Percentiles rank a stretch among this genome's conserved stretches.
These are phyloP conservation scores for Remorina albescens DNA, from an alignment of 2,797 vertebrate genomes.

Conservation along the genomic window DNA sequence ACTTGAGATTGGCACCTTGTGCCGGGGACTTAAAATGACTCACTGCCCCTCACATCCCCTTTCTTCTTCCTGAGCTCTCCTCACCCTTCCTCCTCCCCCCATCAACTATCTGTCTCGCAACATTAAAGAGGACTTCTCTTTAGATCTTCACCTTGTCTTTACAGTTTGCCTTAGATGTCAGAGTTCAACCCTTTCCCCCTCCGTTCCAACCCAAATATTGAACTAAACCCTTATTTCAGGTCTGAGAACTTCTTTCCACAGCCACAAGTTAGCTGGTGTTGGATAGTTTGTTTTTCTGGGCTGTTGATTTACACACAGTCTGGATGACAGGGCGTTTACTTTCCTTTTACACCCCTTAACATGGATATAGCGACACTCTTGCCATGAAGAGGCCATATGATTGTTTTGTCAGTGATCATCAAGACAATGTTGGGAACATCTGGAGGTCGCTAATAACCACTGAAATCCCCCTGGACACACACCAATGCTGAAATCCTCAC, in stretches of 20 bases:
- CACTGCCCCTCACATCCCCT: conserved; percentile 7
- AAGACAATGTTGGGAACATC: conserved; percentile 67
- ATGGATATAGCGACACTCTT: too few relatives aligned
- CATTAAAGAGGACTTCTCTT: conserved; percentile 43
- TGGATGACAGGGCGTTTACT: not conserved
- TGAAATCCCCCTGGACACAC: conserved; percentile 60
- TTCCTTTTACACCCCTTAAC: not conserved
- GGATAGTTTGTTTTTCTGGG: conserved; percentile 1
- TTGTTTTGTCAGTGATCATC: conserved; percentile 58
- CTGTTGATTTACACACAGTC: not conserved
- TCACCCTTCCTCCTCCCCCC: conserved; percentile 12
- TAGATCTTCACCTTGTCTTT: conserved; percentile 51
- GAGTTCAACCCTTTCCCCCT: conserved; percentile 3
- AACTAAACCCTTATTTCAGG: not conserved
- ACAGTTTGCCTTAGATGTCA: conserved; percentile 26
- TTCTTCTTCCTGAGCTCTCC: conserved; percentile 18
- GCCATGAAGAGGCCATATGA: conserved; percentile 23
- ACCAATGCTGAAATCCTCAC: conserved; percentile 59
- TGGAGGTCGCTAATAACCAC: conserved; percentile 66
- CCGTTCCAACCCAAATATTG: not conserved
- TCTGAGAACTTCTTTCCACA: not conserved
- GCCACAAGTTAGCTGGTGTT: not conserved
- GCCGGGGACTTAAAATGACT: conserved; percentile 2
- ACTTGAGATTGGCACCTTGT: conserved; percentile 1
- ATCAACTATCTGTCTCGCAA: conserved; percentile 27